Conservation (phyloP, 2,113 vertebrate genomes). For the Heterocephalus glaber region DNA sequence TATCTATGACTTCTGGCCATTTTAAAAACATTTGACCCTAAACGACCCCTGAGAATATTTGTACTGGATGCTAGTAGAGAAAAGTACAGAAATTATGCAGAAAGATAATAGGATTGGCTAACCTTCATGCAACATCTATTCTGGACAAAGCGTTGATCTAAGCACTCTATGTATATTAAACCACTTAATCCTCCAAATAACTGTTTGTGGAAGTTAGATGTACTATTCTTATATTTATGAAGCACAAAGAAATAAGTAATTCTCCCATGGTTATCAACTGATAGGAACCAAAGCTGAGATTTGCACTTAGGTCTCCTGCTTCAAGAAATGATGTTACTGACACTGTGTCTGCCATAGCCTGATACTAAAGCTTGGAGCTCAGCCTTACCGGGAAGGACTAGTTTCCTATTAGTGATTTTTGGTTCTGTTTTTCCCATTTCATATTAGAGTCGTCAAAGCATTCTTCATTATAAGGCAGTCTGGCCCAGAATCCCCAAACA, state of each 20-base stretch:
- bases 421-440: neutral
- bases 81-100: neutral
- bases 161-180: neutral
- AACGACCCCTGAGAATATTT: neutral
- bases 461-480: neutral
- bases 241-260: neutral
- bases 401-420: neutral
- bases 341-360: rapidly evolving
- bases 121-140: neutral
- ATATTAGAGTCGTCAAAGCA: neutral
- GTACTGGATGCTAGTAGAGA: neutral
- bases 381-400: neutral
- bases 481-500: neutral
- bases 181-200: neutral
- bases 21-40: neutral
- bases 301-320: too few species aligned
- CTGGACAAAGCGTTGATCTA: neutral
- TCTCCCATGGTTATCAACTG: neutral
- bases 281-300: neutral
- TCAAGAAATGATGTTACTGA: neutral
- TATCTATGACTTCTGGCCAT: neutral
- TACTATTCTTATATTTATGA: neutral
- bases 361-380: neutral
- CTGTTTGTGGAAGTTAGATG: rapidly evolving
- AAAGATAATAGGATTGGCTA: neutral